Percentiles rank a stretch among this genome's conserved stretches.
phyloP scores from a whole-genome alignment of 2,888 invertebrate species.

The Ametastegia equiseti region DNA sequence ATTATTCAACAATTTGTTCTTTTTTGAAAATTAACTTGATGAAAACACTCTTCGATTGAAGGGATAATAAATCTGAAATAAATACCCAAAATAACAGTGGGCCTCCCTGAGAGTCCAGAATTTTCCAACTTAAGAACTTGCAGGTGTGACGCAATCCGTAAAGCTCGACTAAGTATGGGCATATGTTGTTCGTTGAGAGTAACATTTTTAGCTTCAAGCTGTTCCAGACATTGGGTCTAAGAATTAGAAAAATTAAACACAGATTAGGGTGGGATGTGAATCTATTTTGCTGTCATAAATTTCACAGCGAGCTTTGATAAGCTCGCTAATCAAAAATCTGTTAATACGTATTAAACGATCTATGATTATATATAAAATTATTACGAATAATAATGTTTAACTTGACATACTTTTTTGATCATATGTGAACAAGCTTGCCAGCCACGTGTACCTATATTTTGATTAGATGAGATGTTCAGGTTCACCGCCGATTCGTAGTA shows the following conservation, averaged over 20 bases:
- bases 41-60: background rate
- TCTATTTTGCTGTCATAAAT: background rate
- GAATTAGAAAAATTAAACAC: conserved; percentile 60
- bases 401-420: conserved; percentile 84
- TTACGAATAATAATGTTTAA: background rate
- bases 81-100: conserved; percentile 86
- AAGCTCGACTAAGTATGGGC: conserved; percentile 84
- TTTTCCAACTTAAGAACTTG: conserved; percentile 88
- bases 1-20: background rate
- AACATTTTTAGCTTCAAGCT: conserved; percentile 83
- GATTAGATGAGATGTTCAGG: conserved; percentile 87
- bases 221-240: conserved; percentile 84
- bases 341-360: background rate
- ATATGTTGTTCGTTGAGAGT: conserved; percentile 83
- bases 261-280: conserved; percentile 52
- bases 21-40: background rate
- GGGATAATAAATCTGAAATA: background rate
- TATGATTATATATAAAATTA: conserved; percentile 17
- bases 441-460: conserved; percentile 86
- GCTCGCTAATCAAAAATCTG: no score
- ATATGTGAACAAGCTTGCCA: conserved; percentile 91
- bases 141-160: conserved; percentile 84
- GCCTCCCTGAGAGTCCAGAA: conserved; percentile 85
- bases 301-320: background rate
- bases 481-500: conserved; percentile 89